phyloP scores from a whole-genome alignment of 2,888 invertebrate species.

The Chironomus riparius region DNA sequence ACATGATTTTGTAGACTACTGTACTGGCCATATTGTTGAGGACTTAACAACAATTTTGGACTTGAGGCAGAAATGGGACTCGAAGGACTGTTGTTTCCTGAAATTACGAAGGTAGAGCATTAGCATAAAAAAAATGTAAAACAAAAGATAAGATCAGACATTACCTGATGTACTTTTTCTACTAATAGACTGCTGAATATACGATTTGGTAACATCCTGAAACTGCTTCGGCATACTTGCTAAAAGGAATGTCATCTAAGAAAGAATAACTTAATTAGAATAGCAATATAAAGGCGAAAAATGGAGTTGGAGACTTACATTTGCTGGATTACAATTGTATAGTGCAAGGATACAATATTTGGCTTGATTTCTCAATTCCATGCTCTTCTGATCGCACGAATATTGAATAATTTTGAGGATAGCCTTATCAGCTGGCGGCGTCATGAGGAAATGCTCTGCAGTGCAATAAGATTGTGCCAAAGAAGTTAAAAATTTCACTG shows the following conservation, averaged over 20 bases:
- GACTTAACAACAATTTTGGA: constrained; percentile 42
- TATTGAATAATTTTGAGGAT: constrained; percentile 63
- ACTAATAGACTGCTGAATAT: constrained; percentile 60
- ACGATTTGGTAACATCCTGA: constrained; percentile 61
- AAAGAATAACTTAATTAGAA: constrained; percentile 27
- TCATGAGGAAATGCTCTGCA: constrained; percentile 41
- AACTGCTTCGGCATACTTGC: constrained; percentile 62
- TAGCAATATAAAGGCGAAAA: background rate
- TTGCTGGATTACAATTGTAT: constrained; percentile 82
- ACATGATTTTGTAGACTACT: constrained; percentile 36
- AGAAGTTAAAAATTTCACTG: constrained; percentile 63
- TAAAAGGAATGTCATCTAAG: constrained; percentile 74
- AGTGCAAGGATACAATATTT: constrained; percentile 68
- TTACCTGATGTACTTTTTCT: constrained; percentile 52
- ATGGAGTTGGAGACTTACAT: constrained; percentile 37
- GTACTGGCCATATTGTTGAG: constrained; percentile 38
- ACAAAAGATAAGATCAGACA: background rate
- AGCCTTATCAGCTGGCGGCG: constrained; percentile 51
- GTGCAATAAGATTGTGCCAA: constrained; percentile 55
- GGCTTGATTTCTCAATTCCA: constrained; percentile 58
- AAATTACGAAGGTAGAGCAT: constrained; percentile 21
- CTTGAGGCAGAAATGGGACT: constrained; percentile 43
- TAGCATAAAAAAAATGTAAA: background rate
- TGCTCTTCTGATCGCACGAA: constrained; percentile 59
- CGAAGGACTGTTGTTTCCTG: constrained; percentile 41